Evolutionary conservation across 2,888 invertebrate species (phyloP), one percentile per base, ranked within the genome.

Genomic region (Caenorhabditis plicata): DNA sequence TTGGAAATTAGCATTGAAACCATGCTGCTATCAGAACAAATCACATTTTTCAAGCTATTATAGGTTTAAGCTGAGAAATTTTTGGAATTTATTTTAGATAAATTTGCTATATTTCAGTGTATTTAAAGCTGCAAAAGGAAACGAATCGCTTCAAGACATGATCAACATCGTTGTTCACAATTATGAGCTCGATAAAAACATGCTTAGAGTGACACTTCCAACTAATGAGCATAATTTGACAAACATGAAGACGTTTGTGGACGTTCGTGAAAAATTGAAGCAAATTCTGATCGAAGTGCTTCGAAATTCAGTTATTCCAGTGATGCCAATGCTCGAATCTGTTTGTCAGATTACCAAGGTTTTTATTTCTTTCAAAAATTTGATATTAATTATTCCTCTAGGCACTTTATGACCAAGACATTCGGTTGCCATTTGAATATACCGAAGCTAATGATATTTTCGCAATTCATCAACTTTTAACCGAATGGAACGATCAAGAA

Each of bases 131-230:
- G n/a, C 61, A 0, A 39, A 47, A 20, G 62, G 58, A 19, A 64
- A 55, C 40, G 63, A 67, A 26, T 61, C 64, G 19, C 33, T 67
- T 17, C 46, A 29, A 22, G 67, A 67, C n/a, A 67, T 67, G 49
- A 44, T 61, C 25, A 64, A 64, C 38, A 49, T 64, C n/a, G 64
- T 64, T 4, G 43, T 64, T 19, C 61, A 57, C 27, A 67, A 60
- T 25, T 67, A 64, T 22, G 67, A 67, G 35, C 54, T 67, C 7
- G 63, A 64, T 27, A 27, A 38, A 7, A 48, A 36, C 9, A 38
- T 64, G 1, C 43, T 67, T 2, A 36, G 67, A 7, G 51, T 67
- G 15, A 64, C 64, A 11, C 45, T 41, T 19, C 61, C 61, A 3
- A 27, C 42, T 9, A 25, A 31, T 3, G 32, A 39, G 3, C 56